Evolutionary conservation across 2,888 invertebrate species (phyloP).

Genomic region (Limnephilus rhombicus): DNA sequence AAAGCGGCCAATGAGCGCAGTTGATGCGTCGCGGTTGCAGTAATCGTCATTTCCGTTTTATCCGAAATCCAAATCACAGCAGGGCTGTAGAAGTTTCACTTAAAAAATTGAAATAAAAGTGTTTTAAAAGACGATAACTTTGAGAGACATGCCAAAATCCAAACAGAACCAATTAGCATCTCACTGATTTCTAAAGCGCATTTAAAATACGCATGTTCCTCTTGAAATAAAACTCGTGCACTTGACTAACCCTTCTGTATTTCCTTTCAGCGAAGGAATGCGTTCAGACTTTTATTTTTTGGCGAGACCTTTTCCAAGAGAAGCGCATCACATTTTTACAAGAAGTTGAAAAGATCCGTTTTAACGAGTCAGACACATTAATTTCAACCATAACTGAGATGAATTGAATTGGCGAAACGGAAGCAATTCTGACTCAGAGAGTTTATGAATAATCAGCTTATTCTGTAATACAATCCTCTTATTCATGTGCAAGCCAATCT

Average conservation of each 20-base stretch:
- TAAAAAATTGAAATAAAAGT: too few relatives aligned
- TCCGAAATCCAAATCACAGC: too few relatives aligned
- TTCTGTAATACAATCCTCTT: not conserved
- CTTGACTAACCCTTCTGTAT: not conserved
- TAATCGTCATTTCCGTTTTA: too few relatives aligned
- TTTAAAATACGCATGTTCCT: not conserved
- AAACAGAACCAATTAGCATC: not conserved
- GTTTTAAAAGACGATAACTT: too few relatives aligned
- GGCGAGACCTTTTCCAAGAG: not conserved
- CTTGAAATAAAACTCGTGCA: not conserved
- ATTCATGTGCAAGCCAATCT: not conserved
- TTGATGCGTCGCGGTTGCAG: too few relatives aligned
- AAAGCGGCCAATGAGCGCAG: too few relatives aligned
- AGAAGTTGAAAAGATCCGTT: not conserved
- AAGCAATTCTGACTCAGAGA: constrained; percentile 15
- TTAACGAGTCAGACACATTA: constrained; percentile 7
- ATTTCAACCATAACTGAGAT: not conserved
- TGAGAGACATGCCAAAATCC: not conserved
- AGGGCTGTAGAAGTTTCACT: too few relatives aligned
- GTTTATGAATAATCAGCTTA: constrained; percentile 6
- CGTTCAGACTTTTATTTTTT: not conserved
- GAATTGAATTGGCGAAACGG: constrained; percentile 20
- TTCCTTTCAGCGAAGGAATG: not conserved
- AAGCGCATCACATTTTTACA: not conserved
- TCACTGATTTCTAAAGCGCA: not conserved